Conservation (phyloP, 2,888 invertebrate genomes). For the Drosophila lutescens region DNA sequence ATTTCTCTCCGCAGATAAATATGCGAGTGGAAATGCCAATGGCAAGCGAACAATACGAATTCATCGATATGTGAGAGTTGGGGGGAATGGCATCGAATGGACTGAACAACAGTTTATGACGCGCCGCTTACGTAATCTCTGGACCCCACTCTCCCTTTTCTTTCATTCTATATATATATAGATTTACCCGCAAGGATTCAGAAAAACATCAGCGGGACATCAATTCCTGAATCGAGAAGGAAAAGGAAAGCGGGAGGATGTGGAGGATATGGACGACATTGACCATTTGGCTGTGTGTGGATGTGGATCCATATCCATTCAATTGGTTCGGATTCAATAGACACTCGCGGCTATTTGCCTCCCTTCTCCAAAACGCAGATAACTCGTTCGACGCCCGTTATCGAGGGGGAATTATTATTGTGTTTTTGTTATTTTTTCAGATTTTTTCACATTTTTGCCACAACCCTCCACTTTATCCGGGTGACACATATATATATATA, state of each 20-base stretch:
- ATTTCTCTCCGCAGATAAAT: constrained; percentile 8
- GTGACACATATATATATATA: constrained; percentile 4
- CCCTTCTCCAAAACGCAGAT: background rate
- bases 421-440: constrained; percentile 48
- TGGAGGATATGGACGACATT: constrained; percentile 2
- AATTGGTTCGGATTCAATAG: constrained; percentile 32
- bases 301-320: constrained; percentile 17
- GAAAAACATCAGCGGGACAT: constrained; percentile 34
- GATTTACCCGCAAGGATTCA: background rate
- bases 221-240: constrained; percentile 2
- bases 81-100: constrained; percentile 3
- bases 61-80: constrained; percentile 1
- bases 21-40: constrained; percentile 33
- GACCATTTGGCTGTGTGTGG: constrained; percentile 24
- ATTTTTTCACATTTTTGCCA: constrained; percentile 31
- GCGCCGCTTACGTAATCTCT: constrained; percentile 70
- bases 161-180: too few relatives aligned
- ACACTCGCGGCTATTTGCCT: constrained; percentile 42
- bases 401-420: constrained; percentile 81
- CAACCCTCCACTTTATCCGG: constrained; percentile 2
- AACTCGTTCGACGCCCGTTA: constrained; percentile 10
- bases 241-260: background rate
- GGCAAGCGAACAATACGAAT: constrained; percentile 33
- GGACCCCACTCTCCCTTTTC: constrained; percentile 26
- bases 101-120: constrained; percentile 57